phyloP scores from a whole-genome alignment of 2,888 invertebrate genomes.

The Troides oblongomaculatus region DNA sequence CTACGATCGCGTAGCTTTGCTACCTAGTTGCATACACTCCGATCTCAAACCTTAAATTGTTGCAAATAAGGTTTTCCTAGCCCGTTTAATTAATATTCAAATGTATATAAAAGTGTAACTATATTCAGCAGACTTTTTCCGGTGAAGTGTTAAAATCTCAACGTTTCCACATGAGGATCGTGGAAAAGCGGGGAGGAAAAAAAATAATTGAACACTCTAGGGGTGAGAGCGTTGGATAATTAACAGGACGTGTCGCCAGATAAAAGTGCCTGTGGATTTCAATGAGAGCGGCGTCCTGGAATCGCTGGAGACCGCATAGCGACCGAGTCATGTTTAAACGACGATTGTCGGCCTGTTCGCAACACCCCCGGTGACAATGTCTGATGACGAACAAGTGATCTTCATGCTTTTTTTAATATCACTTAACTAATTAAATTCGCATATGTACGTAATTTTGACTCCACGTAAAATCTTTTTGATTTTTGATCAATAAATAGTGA shows the following conservation, averaged over 20 bases:
- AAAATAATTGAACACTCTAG: conserved; percentile 76
- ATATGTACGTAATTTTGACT: neutral
- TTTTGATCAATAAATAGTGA: neutral
- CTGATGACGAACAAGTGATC: conserved; percentile 11
- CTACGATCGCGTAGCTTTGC: neutral
- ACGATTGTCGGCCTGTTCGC: conserved; percentile 65
- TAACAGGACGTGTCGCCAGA: conserved; percentile 78
- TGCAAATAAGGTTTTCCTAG: conserved; percentile 59
- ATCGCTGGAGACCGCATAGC: conserved; percentile 53
- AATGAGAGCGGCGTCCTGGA: conserved; percentile 63
- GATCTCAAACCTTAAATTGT: conserved; percentile 42
- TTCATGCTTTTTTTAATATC: conserved; percentile 1
- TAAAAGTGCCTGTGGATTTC: conserved; percentile 73
- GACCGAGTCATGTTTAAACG: conserved; percentile 57
- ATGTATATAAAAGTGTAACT: conserved; percentile 58
- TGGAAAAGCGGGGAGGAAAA: conserved; percentile 61
- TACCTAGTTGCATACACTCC: conserved; percentile 35
- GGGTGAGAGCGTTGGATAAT: conserved; percentile 74
- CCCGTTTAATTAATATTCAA: conserved; percentile 73
- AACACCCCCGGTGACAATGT: conserved; percentile 41
- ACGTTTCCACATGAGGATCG: conserved; percentile 74
- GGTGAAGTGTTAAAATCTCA: conserved; percentile 79
- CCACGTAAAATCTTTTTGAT: neutral
- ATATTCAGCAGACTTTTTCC: conserved; percentile 70
- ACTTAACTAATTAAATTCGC: conserved; percentile 27